Base-by-base conservation (phyloP, 2,888 invertebrate genomes). In the Dyspetes luteomarginatus region DNA sequence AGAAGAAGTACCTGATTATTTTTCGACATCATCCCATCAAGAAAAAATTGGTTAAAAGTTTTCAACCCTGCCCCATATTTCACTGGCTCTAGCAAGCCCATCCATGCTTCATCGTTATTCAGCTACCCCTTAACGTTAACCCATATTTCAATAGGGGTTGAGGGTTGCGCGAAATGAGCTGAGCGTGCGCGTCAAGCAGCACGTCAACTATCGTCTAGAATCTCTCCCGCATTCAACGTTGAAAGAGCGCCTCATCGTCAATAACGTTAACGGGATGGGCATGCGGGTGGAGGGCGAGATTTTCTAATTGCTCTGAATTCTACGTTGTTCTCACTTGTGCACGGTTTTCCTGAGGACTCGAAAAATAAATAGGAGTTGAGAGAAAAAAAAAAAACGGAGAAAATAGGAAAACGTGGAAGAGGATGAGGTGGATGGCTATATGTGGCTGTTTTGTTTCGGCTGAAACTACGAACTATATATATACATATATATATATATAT, bases 251-350 rank as follows among this genome's bases (percentile, higher is more conserved):
- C 71, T 56, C 36, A 48, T 52, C 58, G 56, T 58, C 26, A 60
- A 48, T 24, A 24, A 28, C 56, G 24, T 24, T 56, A 56, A 56
- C 60, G 60, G 48, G n/a, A 45, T 36, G 48, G 28, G 36, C 48
- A 12, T 7, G n/a, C 9, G 22, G 60, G 22, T 50, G 28, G 52
- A 5, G 24, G 48, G 22, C 7, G 64, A 22, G 60, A 75, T 83
- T 68, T 82, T 82, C 84, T 87, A 87, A 87, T 87, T 87, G 85
- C 84, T 83, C 81, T 81, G 80, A 76, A 86, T 85, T 85, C 82
- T 69, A n/a, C n/a, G 83, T 77, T 72, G 82, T 60, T 60, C 81
- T 82, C 75, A 65, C 80, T 71, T 22, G 43, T 60, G 84, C 68
- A 78, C 56, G 17, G 12, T n/a, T 45, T 41, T 68, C 56, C 12